phyloP scores from a whole-genome alignment of 2,113 vertebrate genomes.

The Chaetorhynchus papuensis region DNA sequence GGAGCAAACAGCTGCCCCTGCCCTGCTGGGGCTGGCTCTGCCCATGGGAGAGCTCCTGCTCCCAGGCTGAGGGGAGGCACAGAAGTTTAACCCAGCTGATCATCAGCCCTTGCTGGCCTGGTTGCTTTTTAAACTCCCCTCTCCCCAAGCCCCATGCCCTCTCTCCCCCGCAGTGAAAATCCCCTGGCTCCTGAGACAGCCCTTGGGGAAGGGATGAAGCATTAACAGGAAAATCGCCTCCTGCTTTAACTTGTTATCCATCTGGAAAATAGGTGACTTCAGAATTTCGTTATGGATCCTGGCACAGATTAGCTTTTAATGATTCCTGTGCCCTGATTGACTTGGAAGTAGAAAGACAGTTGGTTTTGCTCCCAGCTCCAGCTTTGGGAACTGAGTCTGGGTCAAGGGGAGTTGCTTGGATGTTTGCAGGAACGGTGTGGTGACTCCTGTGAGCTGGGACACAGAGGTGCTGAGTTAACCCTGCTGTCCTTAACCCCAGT shows the following conservation, averaged over 20 bases:
- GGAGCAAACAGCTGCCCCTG: neutral
- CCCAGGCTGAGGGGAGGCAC: neutral
- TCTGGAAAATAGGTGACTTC: neutral
- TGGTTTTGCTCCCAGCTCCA: neutral
- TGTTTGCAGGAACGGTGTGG: neutral
- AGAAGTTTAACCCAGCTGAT: neutral
- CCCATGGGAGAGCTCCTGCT: neutral
- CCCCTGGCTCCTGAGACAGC: neutral
- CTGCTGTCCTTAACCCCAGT: neutral
- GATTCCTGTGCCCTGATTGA: neutral
- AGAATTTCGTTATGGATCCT: neutral
- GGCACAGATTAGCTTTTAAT: neutral
- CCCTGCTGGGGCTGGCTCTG: neutral
- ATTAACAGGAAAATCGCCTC: neutral
- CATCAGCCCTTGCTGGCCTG: neutral
- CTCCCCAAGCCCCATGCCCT: accelerated
- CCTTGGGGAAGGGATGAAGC: neutral
- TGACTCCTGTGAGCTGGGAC: neutral
- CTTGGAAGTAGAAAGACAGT: neutral
- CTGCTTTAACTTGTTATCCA: neutral
- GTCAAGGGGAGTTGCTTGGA: neutral
- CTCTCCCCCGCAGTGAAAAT: neutral
- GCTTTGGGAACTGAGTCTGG: neutral
- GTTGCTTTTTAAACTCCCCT: neutral
- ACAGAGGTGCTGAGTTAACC: neutral